phyloP scores from a whole-genome alignment of 2,888 invertebrate species.

The Lepas anatifera region DNA sequence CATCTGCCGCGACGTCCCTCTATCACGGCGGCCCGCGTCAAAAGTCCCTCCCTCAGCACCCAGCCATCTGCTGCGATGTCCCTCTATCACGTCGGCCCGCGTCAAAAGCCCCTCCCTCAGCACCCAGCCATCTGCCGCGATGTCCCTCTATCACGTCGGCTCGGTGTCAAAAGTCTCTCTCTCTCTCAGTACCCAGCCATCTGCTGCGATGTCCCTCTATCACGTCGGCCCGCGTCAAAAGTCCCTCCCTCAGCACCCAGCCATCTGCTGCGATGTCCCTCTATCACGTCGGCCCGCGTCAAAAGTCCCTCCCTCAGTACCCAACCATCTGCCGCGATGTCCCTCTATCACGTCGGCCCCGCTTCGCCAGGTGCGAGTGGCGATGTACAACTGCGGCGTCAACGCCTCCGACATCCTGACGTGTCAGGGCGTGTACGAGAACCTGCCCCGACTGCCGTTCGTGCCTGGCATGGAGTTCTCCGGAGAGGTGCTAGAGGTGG shows the following conservation, averaged over 20 bases:
- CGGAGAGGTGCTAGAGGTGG: conserved; percentile 32
- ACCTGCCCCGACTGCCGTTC: conserved; percentile 41
- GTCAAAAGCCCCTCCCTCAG: too few relatives aligned
- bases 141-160: too few relatives aligned
- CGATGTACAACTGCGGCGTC: conserved; percentile 50
- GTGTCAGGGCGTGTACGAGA: conserved; percentile 40
- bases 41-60: too few relatives aligned
- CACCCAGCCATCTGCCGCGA: too few relatives aligned
- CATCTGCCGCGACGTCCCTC: background rate
- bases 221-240: too few relatives aligned
- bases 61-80: too few relatives aligned
- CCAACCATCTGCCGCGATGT: background rate
- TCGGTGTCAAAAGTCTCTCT: too few relatives aligned
- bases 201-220: background rate
- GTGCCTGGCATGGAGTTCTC: conserved; percentile 49
- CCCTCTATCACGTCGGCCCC: background rate
- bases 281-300: background rate
- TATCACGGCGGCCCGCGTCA: background rate
- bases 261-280: background rate
- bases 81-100: too few relatives aligned
- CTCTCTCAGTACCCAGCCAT: too few relatives aligned
- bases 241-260: too few relatives aligned
- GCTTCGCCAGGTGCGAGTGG: conserved; percentile 43
- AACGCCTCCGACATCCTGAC: conserved; percentile 48
- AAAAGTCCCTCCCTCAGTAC: background rate